Base-by-base conservation (phyloP, 2,113 vertebrate genomes). In the Bujurquina vittata region DNA sequence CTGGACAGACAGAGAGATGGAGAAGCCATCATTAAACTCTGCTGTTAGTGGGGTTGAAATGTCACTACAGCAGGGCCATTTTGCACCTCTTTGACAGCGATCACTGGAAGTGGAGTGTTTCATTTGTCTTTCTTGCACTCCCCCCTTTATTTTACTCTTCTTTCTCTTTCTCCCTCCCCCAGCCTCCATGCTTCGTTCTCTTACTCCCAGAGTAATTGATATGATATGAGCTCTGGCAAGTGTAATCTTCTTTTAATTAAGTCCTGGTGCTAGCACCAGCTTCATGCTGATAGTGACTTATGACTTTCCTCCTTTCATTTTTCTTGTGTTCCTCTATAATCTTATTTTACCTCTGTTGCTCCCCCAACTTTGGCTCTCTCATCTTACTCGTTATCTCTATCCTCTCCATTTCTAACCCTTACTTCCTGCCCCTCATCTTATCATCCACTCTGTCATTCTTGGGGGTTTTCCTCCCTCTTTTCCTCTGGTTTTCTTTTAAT, bases 181-280 rank as follows among this genome's bases (percentile, higher is more conserved):
- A 33, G 7, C 35, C 35, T 65, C 59, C 58, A 26, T 77, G 79
- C 78, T 52, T 75, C 79, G 82, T 49, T 40, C 75, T 76, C 56
- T 59, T 78, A 62, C 69, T 85, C 75, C 75, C 86, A 84, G 75
- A 88, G 91, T 93, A 93, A 94, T 90, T 94, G 92, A 94, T 93
- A 92, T 86, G 86, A 94, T 92, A 92, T 78, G 83, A 88, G 84
- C 75, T 43, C 86, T 93, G 91, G 88, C 87, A 86, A 93, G 79
- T 85, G 89, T 92, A 92, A 95, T 94, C 91, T 93, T 90, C 89
- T 92, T 94, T 94, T 94, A 94, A 94, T 94, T 94, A 93, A 92
- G 90, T 91, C 88, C 72, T 91, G 83, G 90, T 91, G 88, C 86
- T 88, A 88, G 88, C 73, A 1, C 63, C 23, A 77, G 46, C 81